Percentiles rank a stretch among this genome's conserved stretches.
phyloP scores from a whole-genome alignment of 2,888 invertebrate genomes.

The Eupithecia exiguata region DNA sequence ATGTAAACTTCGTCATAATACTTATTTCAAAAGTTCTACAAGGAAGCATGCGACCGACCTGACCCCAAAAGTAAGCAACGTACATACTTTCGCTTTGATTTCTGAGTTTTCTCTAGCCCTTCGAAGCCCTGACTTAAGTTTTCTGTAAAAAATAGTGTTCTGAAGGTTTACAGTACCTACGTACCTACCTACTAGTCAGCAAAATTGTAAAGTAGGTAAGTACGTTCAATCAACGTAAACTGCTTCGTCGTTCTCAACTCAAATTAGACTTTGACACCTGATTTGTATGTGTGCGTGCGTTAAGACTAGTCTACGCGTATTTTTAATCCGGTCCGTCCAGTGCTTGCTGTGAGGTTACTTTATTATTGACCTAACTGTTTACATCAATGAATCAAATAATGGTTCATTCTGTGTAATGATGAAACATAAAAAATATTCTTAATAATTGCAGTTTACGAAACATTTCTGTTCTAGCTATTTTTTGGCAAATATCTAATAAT shows the following conservation, averaged over 20 bases:
- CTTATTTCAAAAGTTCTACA: background rate
- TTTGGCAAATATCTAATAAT: background rate
- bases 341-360: slow-evolving; percentile 1
- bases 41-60: background rate
- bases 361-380: background rate
- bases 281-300: slow-evolving; percentile 63
- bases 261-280: slow-evolving; percentile 80
- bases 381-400: background rate
- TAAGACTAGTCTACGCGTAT: slow-evolving; percentile 52
- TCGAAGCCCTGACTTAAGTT: background rate
- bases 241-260: slow-evolving; percentile 50
- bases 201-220: background rate
- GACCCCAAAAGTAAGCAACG: background rate
- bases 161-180: background rate
- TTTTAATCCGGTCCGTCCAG: slow-evolving; percentile 49
- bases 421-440: background rate
- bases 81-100: background rate
- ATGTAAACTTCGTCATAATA: background rate
- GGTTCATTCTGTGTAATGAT: background rate
- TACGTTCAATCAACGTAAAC: slow-evolving; percentile 6
- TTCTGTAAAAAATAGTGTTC: background rate
- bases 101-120: background rate
- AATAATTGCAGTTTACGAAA: background rate
- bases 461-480: background rate
- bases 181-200: background rate